A percentile compares a stretch with the other conserved stretches of the same genome.
Evolutionary conservation across 2,797 vertebrate genomes (phyloP).

Genomic region (Chloroceryle inda): DNA sequence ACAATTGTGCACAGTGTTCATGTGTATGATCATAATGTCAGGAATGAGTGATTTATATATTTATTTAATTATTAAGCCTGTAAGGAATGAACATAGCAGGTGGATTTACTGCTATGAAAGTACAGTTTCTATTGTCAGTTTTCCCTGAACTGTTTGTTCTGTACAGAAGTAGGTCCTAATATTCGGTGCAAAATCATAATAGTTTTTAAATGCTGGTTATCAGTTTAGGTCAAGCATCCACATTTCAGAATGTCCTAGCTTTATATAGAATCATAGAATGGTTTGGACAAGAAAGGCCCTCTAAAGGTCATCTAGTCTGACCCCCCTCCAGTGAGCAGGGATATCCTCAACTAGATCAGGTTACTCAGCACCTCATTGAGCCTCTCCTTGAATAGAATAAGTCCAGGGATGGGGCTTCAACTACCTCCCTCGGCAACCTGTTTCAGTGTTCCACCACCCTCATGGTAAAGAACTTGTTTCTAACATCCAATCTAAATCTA

Average conservation of each 20-base stretch:
- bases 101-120: background rate
- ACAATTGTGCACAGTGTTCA: background rate
- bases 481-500: no score
- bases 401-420: no score
- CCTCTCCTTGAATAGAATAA: no score
- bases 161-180: background rate
- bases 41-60: background rate
- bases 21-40: background rate
- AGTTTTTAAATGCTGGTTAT: background rate
- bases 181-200: background rate
- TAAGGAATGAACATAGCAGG: background rate
- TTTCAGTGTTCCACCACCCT: no score
- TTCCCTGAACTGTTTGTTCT: background rate
- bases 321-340: no score
- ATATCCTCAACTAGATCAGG: no score
- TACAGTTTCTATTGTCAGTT: background rate
- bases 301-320: no score
- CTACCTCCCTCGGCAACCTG: no score
- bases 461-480: no score
- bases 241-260: background rate
- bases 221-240: background rate
- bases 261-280: background rate
- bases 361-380: no score
- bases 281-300: no score
- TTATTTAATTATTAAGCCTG: background rate